Percentiles rank a stretch among this genome's conserved stretches.
Conservation (phyloP, 2,888 invertebrate species). For the Osmoderma eremita region DNA sequence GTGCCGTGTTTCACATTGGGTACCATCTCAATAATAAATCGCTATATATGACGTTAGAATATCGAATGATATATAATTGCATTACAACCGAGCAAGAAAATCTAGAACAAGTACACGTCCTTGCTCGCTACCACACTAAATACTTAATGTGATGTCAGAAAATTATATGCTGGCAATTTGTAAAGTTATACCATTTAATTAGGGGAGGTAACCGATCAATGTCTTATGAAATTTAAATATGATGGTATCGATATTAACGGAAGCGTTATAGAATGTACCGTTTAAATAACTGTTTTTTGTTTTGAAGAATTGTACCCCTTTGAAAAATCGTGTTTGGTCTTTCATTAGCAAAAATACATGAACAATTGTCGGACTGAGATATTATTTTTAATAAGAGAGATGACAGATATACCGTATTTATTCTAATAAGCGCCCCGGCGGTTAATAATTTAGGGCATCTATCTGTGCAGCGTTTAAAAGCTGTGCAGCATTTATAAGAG, state of each 20-base stretch:
- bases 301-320: too few species aligned
- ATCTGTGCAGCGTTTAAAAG: too few species aligned
- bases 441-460: too few species aligned
- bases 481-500: too few species aligned
- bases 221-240: constrained; percentile 37
- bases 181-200: constrained; percentile 41
- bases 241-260: constrained; percentile 6
- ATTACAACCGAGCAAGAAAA: constrained; percentile 4
- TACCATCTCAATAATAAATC: constrained; percentile 21
- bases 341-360: too few species aligned
- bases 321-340: too few species aligned
- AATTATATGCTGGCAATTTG: constrained; percentile 39
- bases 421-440: too few species aligned
- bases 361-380: too few species aligned
- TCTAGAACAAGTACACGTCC: constrained; percentile 21
- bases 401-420: too few species aligned
- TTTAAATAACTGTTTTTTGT: too few species aligned
- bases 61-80: constrained; percentile 10
- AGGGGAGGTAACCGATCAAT: constrained; percentile 33
- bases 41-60: background rate
- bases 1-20: background rate
- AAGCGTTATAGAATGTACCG: background rate
- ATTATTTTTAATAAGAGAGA: too few species aligned
- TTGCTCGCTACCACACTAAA: constrained; percentile 20
- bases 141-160: constrained; percentile 21